Conservation (phyloP, 2,113 vertebrate species). For the Merops nubicus region DNA sequence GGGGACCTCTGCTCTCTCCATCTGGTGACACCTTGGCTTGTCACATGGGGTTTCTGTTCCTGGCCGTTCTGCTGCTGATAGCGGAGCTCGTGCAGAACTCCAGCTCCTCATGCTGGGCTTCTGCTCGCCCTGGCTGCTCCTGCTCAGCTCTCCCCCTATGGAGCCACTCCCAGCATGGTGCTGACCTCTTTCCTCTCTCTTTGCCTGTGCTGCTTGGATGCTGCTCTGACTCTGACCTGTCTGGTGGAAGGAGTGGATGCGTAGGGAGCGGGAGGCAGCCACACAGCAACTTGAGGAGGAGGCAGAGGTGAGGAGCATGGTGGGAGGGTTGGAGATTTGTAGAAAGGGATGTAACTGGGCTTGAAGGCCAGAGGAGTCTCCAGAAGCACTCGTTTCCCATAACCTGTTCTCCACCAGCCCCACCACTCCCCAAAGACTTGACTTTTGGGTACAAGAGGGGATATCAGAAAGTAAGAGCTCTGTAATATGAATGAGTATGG, state of each 20-base stretch:
- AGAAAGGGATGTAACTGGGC: background rate
- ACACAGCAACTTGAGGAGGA: constrained; percentile 86
- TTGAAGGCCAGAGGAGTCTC: background rate
- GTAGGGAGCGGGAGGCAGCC: constrained; percentile 88
- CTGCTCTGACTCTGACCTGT: constrained; percentile 39
- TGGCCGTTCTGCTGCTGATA: rapidly evolving
- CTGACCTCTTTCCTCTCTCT: constrained; percentile 48
- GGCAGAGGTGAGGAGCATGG: constrained; percentile 82
- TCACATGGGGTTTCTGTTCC: background rate
- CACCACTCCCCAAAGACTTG: background rate
- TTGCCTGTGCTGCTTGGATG: constrained; percentile 12
- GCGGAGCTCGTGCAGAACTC: rapidly evolving
- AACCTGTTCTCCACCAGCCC: background rate
- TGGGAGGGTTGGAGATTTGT: background rate
- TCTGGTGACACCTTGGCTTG: background rate
- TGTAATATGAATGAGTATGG: background rate
- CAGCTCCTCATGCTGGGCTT: background rate
- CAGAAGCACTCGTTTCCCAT: background rate
- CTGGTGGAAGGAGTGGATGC: constrained; percentile 84
- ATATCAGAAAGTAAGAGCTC: background rate
- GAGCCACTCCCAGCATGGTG: background rate
- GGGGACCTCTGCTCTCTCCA: background rate
- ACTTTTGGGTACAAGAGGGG: background rate
- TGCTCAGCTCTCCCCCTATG: background rate
- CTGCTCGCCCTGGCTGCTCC: rapidly evolving